phyloP scores from a whole-genome alignment of 2,797 vertebrate species.

The Tragopan temminckii region DNA sequence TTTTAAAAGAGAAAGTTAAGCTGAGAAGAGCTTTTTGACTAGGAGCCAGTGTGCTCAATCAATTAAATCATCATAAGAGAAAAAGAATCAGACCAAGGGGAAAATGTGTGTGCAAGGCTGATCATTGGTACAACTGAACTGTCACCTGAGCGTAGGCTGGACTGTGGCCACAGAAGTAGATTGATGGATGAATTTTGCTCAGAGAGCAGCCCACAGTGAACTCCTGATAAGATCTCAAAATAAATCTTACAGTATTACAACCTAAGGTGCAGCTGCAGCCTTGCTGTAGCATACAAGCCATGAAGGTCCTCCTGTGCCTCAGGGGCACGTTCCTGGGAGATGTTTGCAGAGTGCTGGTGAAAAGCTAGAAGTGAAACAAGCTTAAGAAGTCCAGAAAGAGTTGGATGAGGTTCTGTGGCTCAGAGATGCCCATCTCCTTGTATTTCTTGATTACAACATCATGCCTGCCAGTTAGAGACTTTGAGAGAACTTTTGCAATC shows the following conservation, averaged over 20 bases:
- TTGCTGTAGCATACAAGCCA: neutral
- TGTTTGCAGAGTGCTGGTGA: neutral
- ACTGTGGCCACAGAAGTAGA: slow-evolving; percentile 31
- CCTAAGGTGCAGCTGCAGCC: slow-evolving; percentile 38
- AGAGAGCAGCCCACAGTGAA: slow-evolving; percentile 47
- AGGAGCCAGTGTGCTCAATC: slow-evolving; percentile 27
- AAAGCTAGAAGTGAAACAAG: neutral
- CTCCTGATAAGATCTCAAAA: slow-evolving; percentile 62
- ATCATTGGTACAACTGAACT: slow-evolving; percentile 44
- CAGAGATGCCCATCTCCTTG: neutral
- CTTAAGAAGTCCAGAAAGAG: neutral
- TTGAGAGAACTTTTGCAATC: neutral
- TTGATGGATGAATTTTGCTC: slow-evolving; percentile 58
- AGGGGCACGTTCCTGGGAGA: neutral
- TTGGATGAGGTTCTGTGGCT: neutral
- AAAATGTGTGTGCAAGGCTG: neutral
- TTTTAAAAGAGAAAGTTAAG: slow-evolving; percentile 61
- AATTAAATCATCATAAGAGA: slow-evolving; percentile 76
- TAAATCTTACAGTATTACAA: slow-evolving; percentile 36
- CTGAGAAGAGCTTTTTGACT: slow-evolving; percentile 66
- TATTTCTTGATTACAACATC: neutral
- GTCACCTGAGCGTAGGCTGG: slow-evolving; percentile 42
- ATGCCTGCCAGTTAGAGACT: neutral
- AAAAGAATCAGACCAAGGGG: slow-evolving; percentile 40
- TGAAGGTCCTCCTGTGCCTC: neutral